Percentiles rank a stretch among this genome's conserved stretches.
Evolutionary conservation across 2,888 invertebrate species (phyloP).

Genomic region (Protonemura montana): DNA sequence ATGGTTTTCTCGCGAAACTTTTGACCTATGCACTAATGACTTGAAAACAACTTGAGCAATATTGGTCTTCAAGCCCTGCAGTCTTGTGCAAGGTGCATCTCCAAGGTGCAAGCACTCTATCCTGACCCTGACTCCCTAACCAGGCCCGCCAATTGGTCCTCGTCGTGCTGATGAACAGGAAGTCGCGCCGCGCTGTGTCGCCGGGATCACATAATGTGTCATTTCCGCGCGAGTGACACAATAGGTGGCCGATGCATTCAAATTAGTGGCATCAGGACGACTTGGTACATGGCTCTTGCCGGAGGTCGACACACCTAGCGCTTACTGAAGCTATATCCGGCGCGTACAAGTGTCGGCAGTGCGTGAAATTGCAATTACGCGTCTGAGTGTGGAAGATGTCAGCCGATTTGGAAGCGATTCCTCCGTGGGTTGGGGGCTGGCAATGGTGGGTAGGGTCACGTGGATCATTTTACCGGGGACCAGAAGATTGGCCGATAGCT

Average conservation of each 20-base stretch:
- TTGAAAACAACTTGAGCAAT: no score
- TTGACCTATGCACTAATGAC: no score
- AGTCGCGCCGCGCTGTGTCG: slow-evolving; percentile 18
- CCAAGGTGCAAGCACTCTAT: no score
- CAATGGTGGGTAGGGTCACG: neutral
- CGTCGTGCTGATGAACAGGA: neutral
- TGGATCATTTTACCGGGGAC: no score
- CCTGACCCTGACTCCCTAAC: neutral
- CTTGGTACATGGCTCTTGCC: neutral
- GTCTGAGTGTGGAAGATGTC: neutral
- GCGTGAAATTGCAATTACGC: neutral
- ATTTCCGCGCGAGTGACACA: neutral
- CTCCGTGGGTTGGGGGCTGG: neutral
- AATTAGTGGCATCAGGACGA: neutral
- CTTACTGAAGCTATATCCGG: neutral
- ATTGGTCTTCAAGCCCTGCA: no score
- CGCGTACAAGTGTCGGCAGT: neutral
- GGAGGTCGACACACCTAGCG: neutral
- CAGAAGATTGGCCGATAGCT: no score
- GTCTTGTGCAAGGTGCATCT: no score
- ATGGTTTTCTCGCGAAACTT: no score
- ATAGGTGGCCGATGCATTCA: neutral
- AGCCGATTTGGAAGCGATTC: neutral
- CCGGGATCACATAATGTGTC: neutral
- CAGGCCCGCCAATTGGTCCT: slow-evolving; percentile 5